These are phyloP conservation scores for Sclerurus mexicanus DNA, from an alignment of 2,113 vertebrate genomes.

Conservation along the genomic window DNA sequence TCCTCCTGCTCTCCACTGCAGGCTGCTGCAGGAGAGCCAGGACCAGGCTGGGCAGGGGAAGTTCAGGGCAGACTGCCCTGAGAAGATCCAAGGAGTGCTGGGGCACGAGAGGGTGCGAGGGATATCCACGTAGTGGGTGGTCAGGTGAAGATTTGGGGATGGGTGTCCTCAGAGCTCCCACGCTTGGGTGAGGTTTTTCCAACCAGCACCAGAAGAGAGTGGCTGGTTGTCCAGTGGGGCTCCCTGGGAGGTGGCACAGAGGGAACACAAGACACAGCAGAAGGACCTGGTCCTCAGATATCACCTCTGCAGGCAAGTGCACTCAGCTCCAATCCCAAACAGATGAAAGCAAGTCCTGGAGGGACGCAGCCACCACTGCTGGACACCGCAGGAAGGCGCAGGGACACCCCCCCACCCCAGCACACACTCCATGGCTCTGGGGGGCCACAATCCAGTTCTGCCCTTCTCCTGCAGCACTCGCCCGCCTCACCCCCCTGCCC, in stretches of 20 bases:
- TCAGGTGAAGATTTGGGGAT: background rate
- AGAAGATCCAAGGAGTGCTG: background rate
- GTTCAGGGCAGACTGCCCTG: background rate
- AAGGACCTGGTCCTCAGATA: background rate
- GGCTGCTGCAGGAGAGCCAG: background rate
- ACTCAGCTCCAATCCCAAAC: background rate
- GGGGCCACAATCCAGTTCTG: background rate
- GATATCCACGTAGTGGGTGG: rapidly evolving
- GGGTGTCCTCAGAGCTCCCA: background rate
- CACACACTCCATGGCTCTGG: rapidly evolving
- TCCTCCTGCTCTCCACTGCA: conserved; percentile 11
- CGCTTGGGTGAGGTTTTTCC: background rate
- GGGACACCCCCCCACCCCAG: background rate
- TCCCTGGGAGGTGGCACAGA: background rate
- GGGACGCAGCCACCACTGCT: background rate
- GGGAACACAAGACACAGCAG: background rate
- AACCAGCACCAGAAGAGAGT: background rate
- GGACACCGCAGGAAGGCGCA: rapidly evolving
- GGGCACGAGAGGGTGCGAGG: background rate
- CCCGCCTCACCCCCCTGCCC: background rate
- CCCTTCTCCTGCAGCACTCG: background rate
- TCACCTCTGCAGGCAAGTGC: background rate
- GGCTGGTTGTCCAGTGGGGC: background rate
- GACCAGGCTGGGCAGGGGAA: background rate
- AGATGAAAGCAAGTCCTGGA: background rate